Conservation (phyloP, 2,797 vertebrate genomes). For the Macropodus opercularis region DNA sequence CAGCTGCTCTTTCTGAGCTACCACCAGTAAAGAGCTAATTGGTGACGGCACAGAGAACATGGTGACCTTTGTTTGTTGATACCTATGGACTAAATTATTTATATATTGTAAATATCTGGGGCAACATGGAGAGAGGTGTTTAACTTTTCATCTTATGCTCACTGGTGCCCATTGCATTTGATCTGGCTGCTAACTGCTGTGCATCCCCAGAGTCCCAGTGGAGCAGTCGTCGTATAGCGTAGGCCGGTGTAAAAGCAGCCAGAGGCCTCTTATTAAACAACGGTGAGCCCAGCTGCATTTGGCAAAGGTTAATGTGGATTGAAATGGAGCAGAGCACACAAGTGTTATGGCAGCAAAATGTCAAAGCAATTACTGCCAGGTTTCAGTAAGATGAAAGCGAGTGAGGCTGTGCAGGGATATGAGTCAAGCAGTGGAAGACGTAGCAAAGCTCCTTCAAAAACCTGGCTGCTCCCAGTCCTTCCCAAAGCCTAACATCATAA, state of each 20-base stretch:
- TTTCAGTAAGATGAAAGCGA: slow-evolving; percentile 24
- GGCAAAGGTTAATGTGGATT: slow-evolving; percentile 59
- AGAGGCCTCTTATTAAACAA: slow-evolving; percentile 33
- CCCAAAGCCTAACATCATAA: too few relatives aligned
- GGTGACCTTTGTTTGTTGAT: neutral
- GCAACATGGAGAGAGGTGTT: neutral
- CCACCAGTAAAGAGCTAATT: slow-evolving; percentile 14
- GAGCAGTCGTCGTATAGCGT: neutral
- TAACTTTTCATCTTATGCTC: neutral
- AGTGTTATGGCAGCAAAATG: slow-evolving; percentile 50
- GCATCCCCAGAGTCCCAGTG: slow-evolving; percentile 4
- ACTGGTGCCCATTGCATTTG: slow-evolving; percentile 4
- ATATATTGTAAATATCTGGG: slow-evolving; percentile 11
- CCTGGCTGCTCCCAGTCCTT: too few relatives aligned
- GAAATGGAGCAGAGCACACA: slow-evolving; percentile 22
- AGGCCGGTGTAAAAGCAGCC: slow-evolving; percentile 19
- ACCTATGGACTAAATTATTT: slow-evolving; percentile 4
- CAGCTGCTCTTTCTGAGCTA: neutral
- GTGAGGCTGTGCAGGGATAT: neutral
- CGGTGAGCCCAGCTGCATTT: slow-evolving; percentile 22
- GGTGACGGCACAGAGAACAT: neutral
- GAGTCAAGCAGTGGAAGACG: slow-evolving; percentile 8
- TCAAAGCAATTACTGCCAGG: slow-evolving; percentile 63
- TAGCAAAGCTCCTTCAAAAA: neutral
- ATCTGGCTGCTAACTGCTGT: slow-evolving; percentile 8